Conservation (phyloP, 2,113 vertebrate genomes). For the Sebastes schlegelii region DNA sequence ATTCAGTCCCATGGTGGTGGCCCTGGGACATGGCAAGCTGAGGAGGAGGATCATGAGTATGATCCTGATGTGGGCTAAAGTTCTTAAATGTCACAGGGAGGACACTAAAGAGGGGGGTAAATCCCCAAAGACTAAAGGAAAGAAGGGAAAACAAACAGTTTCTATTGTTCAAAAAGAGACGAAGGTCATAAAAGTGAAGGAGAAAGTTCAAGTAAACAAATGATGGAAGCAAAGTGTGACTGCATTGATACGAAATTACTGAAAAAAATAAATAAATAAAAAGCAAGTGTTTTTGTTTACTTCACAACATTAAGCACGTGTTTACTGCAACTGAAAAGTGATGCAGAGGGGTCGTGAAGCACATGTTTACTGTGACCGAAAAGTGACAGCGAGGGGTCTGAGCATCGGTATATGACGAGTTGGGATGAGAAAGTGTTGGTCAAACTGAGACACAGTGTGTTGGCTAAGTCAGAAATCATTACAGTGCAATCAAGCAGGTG, state of each 20-base stretch:
- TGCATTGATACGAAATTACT: neutral
- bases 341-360: too few relatives aligned
- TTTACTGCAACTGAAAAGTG: too few relatives aligned
- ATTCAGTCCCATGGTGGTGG: constrained; percentile 86
- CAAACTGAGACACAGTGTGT: neutral
- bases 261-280: neutral
- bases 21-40: constrained; percentile 84
- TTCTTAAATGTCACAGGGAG: constrained; percentile 29
- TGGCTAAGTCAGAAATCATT: neutral
- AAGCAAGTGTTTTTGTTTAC: too few relatives aligned
- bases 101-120: neutral
- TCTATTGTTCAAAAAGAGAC: constrained; percentile 56
- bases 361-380: too few relatives aligned
- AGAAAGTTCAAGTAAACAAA: constrained; percentile 35
- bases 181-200: constrained; percentile 36
- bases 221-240: constrained; percentile 18
- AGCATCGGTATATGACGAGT: too few relatives aligned
- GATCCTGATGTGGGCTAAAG: constrained; percentile 53
- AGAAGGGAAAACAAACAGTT: constrained; percentile 39
- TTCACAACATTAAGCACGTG: too few relatives aligned
- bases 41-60: constrained; percentile 73
- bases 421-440: neutral
- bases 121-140: constrained; percentile 13
- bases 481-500: neutral
- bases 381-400: too few relatives aligned